phyloP scores from a whole-genome alignment of 2,888 invertebrate genomes.

The Malacosoma neustria region DNA sequence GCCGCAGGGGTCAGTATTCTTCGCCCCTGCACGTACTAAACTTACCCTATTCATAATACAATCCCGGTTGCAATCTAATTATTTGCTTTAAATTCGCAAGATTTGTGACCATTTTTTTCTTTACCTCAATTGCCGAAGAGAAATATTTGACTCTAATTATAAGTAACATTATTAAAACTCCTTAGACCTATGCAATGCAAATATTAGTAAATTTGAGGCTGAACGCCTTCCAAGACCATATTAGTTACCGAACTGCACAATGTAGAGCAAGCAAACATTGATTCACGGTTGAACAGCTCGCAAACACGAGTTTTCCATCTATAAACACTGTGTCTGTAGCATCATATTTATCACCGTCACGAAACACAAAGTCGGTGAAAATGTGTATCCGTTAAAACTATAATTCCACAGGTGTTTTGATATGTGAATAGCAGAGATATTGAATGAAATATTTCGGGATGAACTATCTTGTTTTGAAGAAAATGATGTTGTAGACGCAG shows the following conservation, averaged over 20 bases:
- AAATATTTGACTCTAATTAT: too few relatives aligned
- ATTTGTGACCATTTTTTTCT: too few relatives aligned
- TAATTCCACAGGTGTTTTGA: not conserved
- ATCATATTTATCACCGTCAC: conserved; percentile 4
- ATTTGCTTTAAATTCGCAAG: too few relatives aligned
- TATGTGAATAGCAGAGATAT: conserved; percentile 11
- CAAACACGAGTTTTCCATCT: conserved; percentile 26
- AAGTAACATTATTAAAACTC: too few relatives aligned
- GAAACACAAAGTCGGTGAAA: not conserved
- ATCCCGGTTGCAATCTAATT: too few relatives aligned
- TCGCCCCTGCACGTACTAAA: too few relatives aligned
- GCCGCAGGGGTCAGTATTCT: too few relatives aligned
- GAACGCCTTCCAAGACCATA: not conserved
- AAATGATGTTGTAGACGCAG: conserved; percentile 14
- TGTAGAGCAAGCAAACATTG: conserved; percentile 34
- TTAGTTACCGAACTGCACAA: conserved; percentile 8
- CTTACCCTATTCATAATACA: too few relatives aligned
- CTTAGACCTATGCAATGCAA: too few relatives aligned
- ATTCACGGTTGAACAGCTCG: conserved; percentile 33
- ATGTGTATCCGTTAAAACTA: not conserved
- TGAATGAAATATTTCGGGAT: conserved; percentile 1
- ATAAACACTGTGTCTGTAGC: conserved; percentile 8
- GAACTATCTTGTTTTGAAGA: not conserved
- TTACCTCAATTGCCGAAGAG: too few relatives aligned
- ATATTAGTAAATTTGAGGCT: too few relatives aligned